Evolutionary conservation across 2,797 vertebrate species (phyloP).

Genomic region (Ptychobarbus kaznakovi): DNA sequence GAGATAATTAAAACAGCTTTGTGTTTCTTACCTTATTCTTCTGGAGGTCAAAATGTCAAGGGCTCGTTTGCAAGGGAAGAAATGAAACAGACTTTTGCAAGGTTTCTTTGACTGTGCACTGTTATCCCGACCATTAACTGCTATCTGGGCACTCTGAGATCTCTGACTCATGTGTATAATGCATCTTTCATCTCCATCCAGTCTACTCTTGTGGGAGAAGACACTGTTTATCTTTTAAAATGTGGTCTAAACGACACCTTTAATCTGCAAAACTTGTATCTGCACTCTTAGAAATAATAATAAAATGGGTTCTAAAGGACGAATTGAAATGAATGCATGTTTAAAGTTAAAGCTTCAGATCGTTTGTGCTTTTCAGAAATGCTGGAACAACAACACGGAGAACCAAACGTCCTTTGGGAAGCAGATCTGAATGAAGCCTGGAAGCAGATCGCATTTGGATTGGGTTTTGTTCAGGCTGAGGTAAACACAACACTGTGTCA

Average conservation of each 20-base stretch:
- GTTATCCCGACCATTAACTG: constrained; percentile 36
- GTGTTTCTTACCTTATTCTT: constrained; percentile 13
- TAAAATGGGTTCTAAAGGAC: background rate
- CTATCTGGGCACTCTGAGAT: background rate
- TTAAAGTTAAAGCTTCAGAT: constrained; percentile 8
- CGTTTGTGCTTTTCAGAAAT: background rate
- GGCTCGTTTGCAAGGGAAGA: constrained; percentile 21
- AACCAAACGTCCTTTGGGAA: background rate
- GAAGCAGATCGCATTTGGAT: constrained; percentile 43
- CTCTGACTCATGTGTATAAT: constrained; percentile 31
- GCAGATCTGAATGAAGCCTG: constrained; percentile 20
- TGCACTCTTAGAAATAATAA: background rate
- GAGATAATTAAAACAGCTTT: constrained; percentile 37
- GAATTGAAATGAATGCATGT: background rate
- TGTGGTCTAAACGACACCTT: background rate
- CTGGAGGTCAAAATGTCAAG: constrained; percentile 44
- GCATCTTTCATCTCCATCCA: constrained; percentile 42
- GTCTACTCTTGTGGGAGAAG: background rate
- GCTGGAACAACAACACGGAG: background rate
- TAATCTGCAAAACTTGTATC: constrained; percentile 3
- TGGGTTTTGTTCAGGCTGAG: constrained; percentile 9
- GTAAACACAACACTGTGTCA: constrained; percentile 51
- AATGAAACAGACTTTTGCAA: background rate
- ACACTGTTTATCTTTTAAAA: background rate
- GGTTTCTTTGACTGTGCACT: constrained; percentile 15